phyloP scores from a whole-genome alignment of 1,140 invertebrate species.

The Anthonomus grandis region DNA sequence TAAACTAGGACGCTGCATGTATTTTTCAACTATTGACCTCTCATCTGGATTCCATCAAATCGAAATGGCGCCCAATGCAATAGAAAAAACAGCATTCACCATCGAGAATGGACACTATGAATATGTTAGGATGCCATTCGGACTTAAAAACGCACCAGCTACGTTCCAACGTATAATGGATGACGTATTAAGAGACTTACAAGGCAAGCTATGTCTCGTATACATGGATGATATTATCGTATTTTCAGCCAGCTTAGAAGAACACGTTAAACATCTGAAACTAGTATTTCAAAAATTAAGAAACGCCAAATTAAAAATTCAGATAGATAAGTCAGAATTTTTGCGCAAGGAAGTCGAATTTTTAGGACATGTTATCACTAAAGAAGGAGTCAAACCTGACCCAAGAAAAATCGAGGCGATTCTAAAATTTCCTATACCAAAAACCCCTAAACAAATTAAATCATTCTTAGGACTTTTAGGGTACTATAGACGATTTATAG shows the following conservation, averaged over 20 bases:
- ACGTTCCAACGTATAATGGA: conserved; percentile 50
- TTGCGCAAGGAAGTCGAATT: conserved; percentile 29
- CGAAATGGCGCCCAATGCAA: neutral
- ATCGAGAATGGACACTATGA: conserved; percentile 3
- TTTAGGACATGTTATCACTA: conserved; percentile 33
- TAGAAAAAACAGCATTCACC: conserved; percentile 8
- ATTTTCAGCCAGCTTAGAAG: conserved; percentile 1
- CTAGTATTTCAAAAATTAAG: too few species aligned
- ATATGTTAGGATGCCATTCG: conserved; percentile 34
- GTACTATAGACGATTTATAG: conserved; percentile 34
- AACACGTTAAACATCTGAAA: too few species aligned
- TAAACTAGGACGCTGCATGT: conserved; percentile 38
- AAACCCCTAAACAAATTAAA: conserved; percentile 36
- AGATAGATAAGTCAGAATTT: too few species aligned
- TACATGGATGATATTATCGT: conserved; percentile 45
- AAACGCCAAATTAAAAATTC: too few species aligned
- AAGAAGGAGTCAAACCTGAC: conserved; percentile 33
- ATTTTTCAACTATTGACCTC: conserved; percentile 39
- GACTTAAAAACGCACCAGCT: conserved; percentile 46
- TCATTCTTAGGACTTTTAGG: conserved; percentile 31
- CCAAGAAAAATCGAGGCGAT: conserved; percentile 32
- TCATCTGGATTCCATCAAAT: conserved; percentile 12
- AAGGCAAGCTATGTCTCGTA: conserved; percentile 23
- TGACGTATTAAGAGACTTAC: conserved; percentile 14
- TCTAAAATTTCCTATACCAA: conserved; percentile 33